phyloP scores from a whole-genome alignment of 2,113 vertebrate species.

The Neolamprologus toae region DNA sequence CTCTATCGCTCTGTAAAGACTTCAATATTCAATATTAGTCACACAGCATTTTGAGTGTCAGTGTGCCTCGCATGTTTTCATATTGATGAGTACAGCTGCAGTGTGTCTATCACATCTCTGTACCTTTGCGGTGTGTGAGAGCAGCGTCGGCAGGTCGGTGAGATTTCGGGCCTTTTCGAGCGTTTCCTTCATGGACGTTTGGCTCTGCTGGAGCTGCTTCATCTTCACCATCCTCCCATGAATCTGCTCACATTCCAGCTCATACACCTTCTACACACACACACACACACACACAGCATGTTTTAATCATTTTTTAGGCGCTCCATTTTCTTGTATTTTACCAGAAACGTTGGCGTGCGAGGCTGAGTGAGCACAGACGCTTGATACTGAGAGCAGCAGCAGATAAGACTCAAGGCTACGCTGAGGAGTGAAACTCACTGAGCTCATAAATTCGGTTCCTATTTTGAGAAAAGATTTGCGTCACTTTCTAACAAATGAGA shows the following conservation, averaged over 20 bases:
- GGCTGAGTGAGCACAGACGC: background rate
- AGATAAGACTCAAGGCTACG: background rate
- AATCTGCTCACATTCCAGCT: background rate
- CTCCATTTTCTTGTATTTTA: background rate
- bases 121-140: background rate
- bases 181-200: background rate
- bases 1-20: background rate
- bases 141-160: background rate
- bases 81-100: background rate
- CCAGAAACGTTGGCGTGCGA: background rate
- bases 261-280: background rate
- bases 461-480: background rate
- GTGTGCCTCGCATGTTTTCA: background rate
- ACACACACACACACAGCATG: background rate
- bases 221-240: background rate
- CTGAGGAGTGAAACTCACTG: background rate
- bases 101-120: background rate
- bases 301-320: background rate
- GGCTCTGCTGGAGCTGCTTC: background rate
- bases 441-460: background rate
- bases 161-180: background rate
- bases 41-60: background rate
- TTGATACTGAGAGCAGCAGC: background rate
- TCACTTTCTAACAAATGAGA: background rate
- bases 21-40: background rate